A percentile compares a stretch with the other conserved stretches of the same genome.
Evolutionary conservation across 2,797 vertebrate genomes (phyloP).

Genomic region (Coluber constrictor): DNA sequence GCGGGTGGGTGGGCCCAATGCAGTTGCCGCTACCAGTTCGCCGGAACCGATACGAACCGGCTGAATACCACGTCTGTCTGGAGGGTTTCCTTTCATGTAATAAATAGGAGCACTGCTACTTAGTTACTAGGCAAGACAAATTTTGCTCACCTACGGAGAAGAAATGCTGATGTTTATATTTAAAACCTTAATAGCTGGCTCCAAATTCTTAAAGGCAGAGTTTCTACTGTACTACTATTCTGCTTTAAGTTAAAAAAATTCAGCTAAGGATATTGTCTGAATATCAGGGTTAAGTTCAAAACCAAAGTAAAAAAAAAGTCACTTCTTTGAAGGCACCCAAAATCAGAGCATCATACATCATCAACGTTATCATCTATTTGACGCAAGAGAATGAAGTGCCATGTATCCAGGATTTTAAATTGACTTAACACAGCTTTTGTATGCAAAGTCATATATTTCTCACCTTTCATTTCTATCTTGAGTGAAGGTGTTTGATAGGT

Average conservation of each 20-base stretch:
- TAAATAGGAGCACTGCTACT: not conserved
- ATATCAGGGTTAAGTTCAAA: not conserved
- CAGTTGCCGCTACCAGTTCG: too few relatives aligned
- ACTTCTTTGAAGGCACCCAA: not conserved
- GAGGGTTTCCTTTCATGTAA: not conserved
- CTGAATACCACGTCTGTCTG: not conserved
- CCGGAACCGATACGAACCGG: too few relatives aligned
- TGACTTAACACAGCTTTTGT: not conserved
- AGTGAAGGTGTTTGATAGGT: not conserved
- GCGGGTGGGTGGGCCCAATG: too few relatives aligned
- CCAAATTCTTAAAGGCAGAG: not conserved
- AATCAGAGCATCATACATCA: not conserved
- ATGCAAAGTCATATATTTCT: not conserved
- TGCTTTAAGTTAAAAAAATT: not conserved
- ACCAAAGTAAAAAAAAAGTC: not conserved
- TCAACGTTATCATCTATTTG: not conserved
- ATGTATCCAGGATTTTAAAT: not conserved
- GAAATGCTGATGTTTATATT: not conserved
- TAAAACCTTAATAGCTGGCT: not conserved
- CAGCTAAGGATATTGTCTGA: not conserved
- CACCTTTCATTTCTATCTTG: not conserved
- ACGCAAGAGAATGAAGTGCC: not conserved
- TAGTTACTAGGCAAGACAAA: not conserved
- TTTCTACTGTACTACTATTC: not conserved
- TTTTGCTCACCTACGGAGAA: not conserved